Conservation (phyloP, 1,140 invertebrate genomes). For the Caenorhabditis inopinata region DNA sequence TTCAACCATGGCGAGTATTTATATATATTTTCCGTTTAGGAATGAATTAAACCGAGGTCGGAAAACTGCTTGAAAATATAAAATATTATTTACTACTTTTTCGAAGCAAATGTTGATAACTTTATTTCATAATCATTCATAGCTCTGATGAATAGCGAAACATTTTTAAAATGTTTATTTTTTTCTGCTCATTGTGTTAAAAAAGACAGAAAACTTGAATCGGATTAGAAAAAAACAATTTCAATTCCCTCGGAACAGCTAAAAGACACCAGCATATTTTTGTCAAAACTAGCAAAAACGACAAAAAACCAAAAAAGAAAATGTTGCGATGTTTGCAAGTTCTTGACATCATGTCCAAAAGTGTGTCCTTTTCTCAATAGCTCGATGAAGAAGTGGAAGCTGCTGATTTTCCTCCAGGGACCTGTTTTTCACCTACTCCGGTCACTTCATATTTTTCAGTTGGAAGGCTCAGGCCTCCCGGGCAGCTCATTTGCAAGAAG, state of each 20-base stretch:
- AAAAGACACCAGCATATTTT: constrained; percentile 8
- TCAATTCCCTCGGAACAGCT: constrained; percentile 28
- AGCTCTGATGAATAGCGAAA: too few species aligned
- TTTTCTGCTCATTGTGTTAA: background rate
- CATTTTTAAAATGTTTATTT: background rate
- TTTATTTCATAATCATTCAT: too few species aligned
- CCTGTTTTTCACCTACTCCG: constrained; percentile 19
- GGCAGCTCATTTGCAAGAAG: background rate
- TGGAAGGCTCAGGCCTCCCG: background rate
- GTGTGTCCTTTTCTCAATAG: background rate
- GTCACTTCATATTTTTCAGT: constrained; percentile 24
- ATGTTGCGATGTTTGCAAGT: background rate
- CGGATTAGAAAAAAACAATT: background rate
- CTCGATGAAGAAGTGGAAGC: background rate
- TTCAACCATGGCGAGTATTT: too few species aligned
- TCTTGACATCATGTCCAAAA: background rate
- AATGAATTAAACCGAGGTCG: too few species aligned
- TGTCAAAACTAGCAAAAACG: background rate
- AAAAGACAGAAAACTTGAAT: constrained; percentile 12
- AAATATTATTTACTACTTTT: too few species aligned
- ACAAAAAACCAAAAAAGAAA: background rate
- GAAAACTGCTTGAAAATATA: too few species aligned
- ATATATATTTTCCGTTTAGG: too few species aligned
- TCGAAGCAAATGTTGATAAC: too few species aligned
- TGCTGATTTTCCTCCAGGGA: constrained; percentile 21